phyloP scores from a whole-genome alignment of 2,888 invertebrate genomes.

The Dasysyrphus tricinctus region DNA sequence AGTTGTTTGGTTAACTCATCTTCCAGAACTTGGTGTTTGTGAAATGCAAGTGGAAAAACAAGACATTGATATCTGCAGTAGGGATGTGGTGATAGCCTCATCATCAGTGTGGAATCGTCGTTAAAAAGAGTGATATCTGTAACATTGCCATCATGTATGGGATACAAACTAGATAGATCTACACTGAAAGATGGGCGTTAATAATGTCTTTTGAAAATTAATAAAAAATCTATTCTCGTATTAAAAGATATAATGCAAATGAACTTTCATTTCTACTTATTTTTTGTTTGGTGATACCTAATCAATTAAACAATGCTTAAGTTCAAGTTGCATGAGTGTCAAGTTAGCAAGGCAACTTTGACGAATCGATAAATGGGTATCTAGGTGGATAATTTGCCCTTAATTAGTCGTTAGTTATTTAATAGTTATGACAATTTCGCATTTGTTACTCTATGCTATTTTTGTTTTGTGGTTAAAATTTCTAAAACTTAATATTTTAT shows the following conservation, averaged over 20 bases:
- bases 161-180: conserved; percentile 52
- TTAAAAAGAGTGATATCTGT: conserved; percentile 60
- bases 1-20: conserved; percentile 66
- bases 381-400: too few species aligned
- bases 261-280: too few species aligned
- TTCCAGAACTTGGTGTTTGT: conserved; percentile 23
- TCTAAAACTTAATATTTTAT: too few species aligned
- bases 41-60: conserved; percentile 56
- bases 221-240: neutral
- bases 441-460: too few species aligned
- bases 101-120: conserved; percentile 53
- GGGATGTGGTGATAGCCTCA: conserved; percentile 64
- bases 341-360: too few species aligned
- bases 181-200: conserved; percentile 16
- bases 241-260: neutral
- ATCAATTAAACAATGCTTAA: too few species aligned
- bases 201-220: neutral
- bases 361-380: too few species aligned
- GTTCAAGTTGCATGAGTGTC: too few species aligned
- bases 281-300: too few species aligned
- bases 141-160: conserved; percentile 22
- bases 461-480: too few species aligned
- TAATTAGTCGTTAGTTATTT: too few species aligned
- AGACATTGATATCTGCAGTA: conserved; percentile 56
- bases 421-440: too few species aligned